phyloP scores from a whole-genome alignment of 1,140 invertebrate genomes.

The Lepidostoma basale region DNA sequence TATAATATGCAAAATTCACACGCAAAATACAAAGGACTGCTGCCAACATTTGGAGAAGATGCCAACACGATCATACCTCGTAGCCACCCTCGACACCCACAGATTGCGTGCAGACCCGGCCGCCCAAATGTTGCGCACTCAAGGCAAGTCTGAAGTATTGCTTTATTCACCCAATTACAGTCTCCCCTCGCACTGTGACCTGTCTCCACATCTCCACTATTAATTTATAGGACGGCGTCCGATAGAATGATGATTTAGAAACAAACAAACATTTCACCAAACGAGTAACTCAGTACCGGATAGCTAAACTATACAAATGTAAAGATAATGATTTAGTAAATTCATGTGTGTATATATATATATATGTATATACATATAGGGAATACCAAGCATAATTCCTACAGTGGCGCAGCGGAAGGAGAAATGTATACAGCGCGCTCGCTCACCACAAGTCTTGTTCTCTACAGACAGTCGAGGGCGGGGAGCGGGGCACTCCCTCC shows the following conservation, averaged over 20 bases:
- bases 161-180: slow-evolving; percentile 36
- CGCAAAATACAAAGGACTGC: slow-evolving; percentile 23
- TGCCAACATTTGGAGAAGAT: not conserved
- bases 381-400: slow-evolving; percentile 38
- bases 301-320: slow-evolving; percentile 47
- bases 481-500: not conserved
- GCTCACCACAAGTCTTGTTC: slow-evolving; percentile 34
- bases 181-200: slow-evolving; percentile 40
- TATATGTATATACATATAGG: slow-evolving; percentile 38
- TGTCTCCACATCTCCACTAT: slow-evolving; percentile 40
- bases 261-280: slow-evolving; percentile 42
- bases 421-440: not conserved
- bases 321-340: slow-evolving; percentile 26
- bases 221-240: slow-evolving; percentile 35
- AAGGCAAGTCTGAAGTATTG: slow-evolving; percentile 35
- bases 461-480: slow-evolving; percentile 33
- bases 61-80: not conserved
- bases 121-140: not conserved
- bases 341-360: slow-evolving; percentile 16
- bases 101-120: slow-evolving; percentile 12
- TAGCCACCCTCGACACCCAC: slow-evolving; percentile 3
- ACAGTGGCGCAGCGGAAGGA: slow-evolving; percentile 30
- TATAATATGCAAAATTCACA: slow-evolving; percentile 36
- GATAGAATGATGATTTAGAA: slow-evolving; percentile 30
- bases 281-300: slow-evolving; percentile 42